These are phyloP conservation scores for Drosophila affinis DNA, from an alignment of 2,888 invertebrate species.

Conservation along the genomic window DNA sequence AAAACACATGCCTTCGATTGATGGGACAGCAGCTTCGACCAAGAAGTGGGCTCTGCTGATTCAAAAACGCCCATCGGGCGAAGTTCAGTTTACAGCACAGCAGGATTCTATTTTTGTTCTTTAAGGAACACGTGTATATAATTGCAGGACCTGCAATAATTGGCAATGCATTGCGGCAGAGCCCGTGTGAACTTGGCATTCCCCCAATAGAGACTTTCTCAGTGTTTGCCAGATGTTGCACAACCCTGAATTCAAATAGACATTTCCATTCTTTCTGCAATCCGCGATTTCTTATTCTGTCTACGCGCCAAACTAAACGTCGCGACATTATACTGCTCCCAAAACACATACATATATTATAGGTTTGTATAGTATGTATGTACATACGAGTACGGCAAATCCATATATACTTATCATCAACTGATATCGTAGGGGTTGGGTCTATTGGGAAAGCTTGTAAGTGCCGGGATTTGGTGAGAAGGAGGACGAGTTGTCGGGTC, in stretches of 20 bases:
- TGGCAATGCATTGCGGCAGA: no score
- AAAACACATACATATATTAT: conserved; percentile 4
- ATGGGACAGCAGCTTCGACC: no score
- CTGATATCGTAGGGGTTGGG: conserved; percentile 15
- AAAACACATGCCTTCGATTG: neutral
- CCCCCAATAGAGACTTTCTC: neutral
- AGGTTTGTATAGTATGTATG: neutral
- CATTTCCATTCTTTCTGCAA: conserved; percentile 24
- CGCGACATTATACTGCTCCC: neutral
- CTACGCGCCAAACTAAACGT: conserved; percentile 29
- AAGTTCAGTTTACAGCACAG: no score
- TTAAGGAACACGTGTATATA: no score
- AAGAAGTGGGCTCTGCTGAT: neutral
- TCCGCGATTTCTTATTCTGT: conserved; percentile 12
- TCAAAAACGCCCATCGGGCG: neutral
- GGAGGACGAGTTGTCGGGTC: conserved; percentile 39
- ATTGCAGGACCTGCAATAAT: no score
- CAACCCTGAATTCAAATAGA: conserved; percentile 19
- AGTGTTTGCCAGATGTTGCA: conserved; percentile 30
- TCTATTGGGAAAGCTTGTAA: conserved; percentile 30
- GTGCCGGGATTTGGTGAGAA: conserved; percentile 35
- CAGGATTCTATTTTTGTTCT: no score
- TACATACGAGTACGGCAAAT: neutral
- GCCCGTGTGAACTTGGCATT: conserved; percentile 35
- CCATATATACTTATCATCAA: conserved; percentile 17